Base-by-base conservation (phyloP, 2,113 vertebrate species). In the Anoplopoma fimbria region DNA sequence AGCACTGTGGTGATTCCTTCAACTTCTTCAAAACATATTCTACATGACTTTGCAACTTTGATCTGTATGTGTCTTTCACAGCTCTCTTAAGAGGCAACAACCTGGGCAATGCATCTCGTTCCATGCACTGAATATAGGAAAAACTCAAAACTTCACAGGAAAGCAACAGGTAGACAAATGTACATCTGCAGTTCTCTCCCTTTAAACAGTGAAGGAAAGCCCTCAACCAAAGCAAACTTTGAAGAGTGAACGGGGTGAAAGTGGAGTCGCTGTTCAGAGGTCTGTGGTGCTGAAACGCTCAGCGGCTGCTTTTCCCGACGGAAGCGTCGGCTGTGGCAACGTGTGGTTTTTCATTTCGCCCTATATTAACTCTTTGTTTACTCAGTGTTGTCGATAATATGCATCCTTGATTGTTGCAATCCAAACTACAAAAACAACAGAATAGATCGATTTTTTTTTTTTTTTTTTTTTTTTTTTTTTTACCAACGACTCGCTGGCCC, bases 161-260 rank as follows among this genome's bases (percentile, higher is more conserved):
- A 40, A 87, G 91, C 91, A 93, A 93, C 92, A 93, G 88, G 91
- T 93, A 69, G 10, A 70, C 68, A 72, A 62, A 87, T 58, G 76
- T 70, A 79, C 17, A 51, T 57, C 19, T 65, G 36, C 34, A 23
- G 36, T 63, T 29, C 3, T 69, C 25, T 29, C 13, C 10, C 19
- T 75, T 69, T 58, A 40, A 71, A 75, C 6, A 49, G 47, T 71
- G 13, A 68, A n/a, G 62, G 5, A 40, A 70, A 76, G 53, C 27
- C 38, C 34, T 21, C 1, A 17, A 31, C 1, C 36, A 31, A 2
- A 55, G 51, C 36, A 49, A 79, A 81, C 33, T 82, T 76, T 64
- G 31, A 36, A 7, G 33, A 31, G n/a, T 58, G 9, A 71, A 63
- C 19, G 53, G 51, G 67, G 40, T 57, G 25, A 25, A 69, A 73